These are phyloP conservation scores for Heliconius cydno DNA, from an alignment of 2,888 invertebrate species.

Conservation along the genomic window DNA sequence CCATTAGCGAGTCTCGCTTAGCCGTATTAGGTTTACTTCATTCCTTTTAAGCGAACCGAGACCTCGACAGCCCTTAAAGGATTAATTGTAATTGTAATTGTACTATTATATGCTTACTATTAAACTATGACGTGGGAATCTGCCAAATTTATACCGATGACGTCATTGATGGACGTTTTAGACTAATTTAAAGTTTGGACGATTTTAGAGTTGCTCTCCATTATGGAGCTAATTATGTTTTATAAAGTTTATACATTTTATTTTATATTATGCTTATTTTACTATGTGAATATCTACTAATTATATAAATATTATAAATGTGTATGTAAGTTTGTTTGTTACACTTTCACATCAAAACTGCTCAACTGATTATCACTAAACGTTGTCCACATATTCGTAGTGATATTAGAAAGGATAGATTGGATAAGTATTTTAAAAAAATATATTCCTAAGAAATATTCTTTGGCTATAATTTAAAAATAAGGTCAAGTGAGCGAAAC, in stretches of 20 bases:
- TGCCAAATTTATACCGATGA: constrained; percentile 71
- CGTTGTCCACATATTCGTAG: too few relatives aligned
- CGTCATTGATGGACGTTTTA: constrained; percentile 59
- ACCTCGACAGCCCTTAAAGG: constrained; percentile 68
- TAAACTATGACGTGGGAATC: constrained; percentile 65
- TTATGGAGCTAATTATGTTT: background rate
- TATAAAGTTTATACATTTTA: background rate
- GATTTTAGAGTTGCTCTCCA: background rate
- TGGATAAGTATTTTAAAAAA: too few relatives aligned
- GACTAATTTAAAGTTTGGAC: constrained; percentile 39
- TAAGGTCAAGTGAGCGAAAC: too few relatives aligned
- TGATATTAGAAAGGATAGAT: too few relatives aligned
- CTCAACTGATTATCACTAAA: too few relatives aligned
- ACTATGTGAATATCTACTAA: background rate
- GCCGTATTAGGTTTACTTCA: constrained; percentile 57
- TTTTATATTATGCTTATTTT: background rate
- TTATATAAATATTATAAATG: too few relatives aligned
- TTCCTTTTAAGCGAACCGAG: constrained; percentile 61
- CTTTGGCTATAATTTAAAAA: too few relatives aligned
- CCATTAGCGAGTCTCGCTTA: constrained; percentile 50
- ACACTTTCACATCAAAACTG: too few relatives aligned
- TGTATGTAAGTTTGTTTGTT: too few relatives aligned
- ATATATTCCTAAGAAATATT: too few relatives aligned
- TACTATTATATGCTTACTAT: constrained; percentile 54
- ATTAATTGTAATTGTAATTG: constrained; percentile 65